These are phyloP conservation scores for Dolichomitus sp. DNA, from an alignment of 2,888 invertebrate genomes.

Conservation along the genomic window DNA sequence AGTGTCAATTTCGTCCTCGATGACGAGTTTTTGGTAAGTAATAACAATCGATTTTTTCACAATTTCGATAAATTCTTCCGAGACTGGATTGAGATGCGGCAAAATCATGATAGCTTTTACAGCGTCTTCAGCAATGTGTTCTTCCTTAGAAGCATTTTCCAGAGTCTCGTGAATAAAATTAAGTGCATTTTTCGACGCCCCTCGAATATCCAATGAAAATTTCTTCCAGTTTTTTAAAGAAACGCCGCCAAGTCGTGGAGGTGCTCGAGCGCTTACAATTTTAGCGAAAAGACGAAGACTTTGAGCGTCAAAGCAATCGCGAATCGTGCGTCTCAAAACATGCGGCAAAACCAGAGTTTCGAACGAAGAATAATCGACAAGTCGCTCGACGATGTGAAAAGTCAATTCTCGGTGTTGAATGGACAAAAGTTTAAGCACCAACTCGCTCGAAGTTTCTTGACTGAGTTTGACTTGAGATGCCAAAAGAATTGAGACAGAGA, in stretches of 20 bases:
- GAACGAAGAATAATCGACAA: constrained; percentile 90
- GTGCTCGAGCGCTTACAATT: constrained; percentile 90
- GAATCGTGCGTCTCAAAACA: constrained; percentile 88
- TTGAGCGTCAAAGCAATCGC: constrained; percentile 87
- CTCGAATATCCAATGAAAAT: constrained; percentile 88
- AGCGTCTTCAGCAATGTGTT: constrained; percentile 72
- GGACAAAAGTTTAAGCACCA: constrained; percentile 89
- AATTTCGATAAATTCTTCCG: constrained; percentile 69
- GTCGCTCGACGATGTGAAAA: constrained; percentile 90
- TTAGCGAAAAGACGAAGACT: constrained; percentile 89
- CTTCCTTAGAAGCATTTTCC: constrained; percentile 71
- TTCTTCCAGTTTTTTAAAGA: constrained; percentile 89
- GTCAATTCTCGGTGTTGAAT: constrained; percentile 88
- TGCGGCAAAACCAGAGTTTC: constrained; percentile 91
- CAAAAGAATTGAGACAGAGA: constrained; percentile 78
- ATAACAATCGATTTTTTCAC: constrained; percentile 72
- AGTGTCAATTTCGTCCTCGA: constrained; percentile 35
- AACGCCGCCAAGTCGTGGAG: constrained; percentile 89
- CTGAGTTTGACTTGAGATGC: constrained; percentile 89
- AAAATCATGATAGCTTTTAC: constrained; percentile 78
- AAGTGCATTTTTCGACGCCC: constrained; percentile 75
- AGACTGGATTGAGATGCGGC: constrained; percentile 78
- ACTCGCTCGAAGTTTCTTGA: constrained; percentile 91
- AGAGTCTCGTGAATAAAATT: constrained; percentile 74
- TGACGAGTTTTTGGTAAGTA: constrained; percentile 71